Conservation (phyloP, 2,113 vertebrate genomes). For the Abramis brama region DNA sequence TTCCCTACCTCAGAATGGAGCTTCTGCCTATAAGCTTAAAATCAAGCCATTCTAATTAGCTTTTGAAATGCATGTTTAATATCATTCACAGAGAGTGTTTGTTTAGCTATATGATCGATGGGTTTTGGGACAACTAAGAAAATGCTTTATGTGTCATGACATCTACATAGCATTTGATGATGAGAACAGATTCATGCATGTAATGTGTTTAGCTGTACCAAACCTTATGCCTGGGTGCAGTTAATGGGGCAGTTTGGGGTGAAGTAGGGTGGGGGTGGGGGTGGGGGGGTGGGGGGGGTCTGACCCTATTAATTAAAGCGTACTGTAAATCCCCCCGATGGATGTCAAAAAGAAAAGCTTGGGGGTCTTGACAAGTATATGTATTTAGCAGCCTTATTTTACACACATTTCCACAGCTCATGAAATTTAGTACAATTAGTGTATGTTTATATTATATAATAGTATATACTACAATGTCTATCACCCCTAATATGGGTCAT, state of each 20-base stretch:
- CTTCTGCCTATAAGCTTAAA: slow-evolving; percentile 43
- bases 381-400: background rate
- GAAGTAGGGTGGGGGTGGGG: no score
- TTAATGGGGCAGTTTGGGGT: background rate
- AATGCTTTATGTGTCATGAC: slow-evolving; percentile 9
- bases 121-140: slow-evolving; percentile 7
- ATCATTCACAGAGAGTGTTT: slow-evolving; percentile 33
- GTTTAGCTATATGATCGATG: slow-evolving; percentile 27
- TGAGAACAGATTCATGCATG: background rate
- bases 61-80: slow-evolving; percentile 49
- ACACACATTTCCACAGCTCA: background rate
- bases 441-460: background rate
- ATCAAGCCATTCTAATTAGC: slow-evolving; percentile 52
- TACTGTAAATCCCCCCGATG: background rate
- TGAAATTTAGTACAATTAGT: background rate
- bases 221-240: background rate
- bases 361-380: background rate
- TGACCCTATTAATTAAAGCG: background rate
- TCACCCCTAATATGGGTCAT: background rate
- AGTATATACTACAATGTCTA: background rate
- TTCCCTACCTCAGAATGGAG: slow-evolving; percentile 44
- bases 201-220: background rate
- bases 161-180: background rate
- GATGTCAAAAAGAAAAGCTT: background rate
- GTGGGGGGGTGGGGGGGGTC: background rate